Base-by-base conservation (phyloP, 2,113 vertebrate species). In the Pholis gunnellus region DNA sequence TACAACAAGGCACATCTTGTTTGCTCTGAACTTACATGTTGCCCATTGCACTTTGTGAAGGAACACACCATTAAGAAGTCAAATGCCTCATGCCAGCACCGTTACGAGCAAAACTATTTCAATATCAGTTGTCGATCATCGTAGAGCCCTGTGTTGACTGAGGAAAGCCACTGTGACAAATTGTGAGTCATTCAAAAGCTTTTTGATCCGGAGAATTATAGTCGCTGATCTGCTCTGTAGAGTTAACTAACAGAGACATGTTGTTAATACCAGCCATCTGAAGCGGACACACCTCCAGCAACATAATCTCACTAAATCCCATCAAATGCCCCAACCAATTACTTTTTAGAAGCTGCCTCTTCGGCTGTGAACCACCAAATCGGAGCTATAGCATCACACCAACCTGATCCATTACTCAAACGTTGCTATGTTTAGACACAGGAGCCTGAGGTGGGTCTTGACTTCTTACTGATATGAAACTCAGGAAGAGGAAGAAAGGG, bases 401-500 rank as follows among this genome's bases (percentile, higher is more conserved):
- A 68, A 79, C 66, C 69, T 52, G 48, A 64, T 38, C 42, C 10
- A 34, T 80, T 60, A 50, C 40, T 82, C 42, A 65, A 68, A 75
- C 68, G 36, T 40, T 44, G 68, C 83, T 88, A 81, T 81, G 78
- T 90, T 88, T 91, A 90, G 75, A 27, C 44, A 40, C 68, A 14
- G 34, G 46, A 57, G 54, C 27, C 74, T 11, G 27, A 79, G 76
- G 50, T 68, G 11, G 46, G 68, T 68, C 46, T 73, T 13, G 13
- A 46, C 63, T 36, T 15, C 7, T 27, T 31, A 18, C 70, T 77
- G 74, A 89, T 81, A 69, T 77, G 75, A 73, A 84, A 17, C 50
- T 60, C 82, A 87, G 87, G 88, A 86, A 91, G 48, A 79, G 80
- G 66, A 67, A 59, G 81, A 79, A 74, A 80, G 44, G 54, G 9